Evolutionary conservation across 1,140 invertebrate species (phyloP), one percentile per base, ranked within the genome.

Genomic region (Hycleus cichorii): DNA sequence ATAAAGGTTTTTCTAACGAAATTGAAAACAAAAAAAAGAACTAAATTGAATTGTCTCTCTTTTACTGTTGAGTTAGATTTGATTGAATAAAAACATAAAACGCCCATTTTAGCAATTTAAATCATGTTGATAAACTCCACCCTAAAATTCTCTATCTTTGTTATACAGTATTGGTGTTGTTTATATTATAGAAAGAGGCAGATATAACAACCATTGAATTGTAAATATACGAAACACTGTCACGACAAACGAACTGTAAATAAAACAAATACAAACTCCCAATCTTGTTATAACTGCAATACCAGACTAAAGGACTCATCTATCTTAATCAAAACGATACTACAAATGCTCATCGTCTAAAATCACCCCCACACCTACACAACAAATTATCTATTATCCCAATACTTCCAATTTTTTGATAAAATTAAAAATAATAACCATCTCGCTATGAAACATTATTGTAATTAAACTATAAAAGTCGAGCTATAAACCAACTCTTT

Each of bases 71-170:
- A 63, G 61, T 59, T 60, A 63, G 66, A 66, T 70, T 68, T 69
- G 68, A 71, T 71, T 69, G 66, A 63, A 71, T 69, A 68, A 69
- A 72, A 72, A 63, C 65, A 69, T 71, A 72, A 72, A 72, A 71
- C 71, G 71, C 71, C 71, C 69, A 69, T 71, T 71, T 71, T 70
- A 71, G 71, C 68, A 70, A 72, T 72, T 72, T 72, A 72, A 72
- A 71, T 71, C 68, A 72, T 70, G 60, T 56, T 44, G 49, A 61
- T 52, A 59, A 42, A 57, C 66, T 64, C 63, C 64, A 61, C 61
- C 64, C 42, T 62, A 47, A 51, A 26, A 56, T 59, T 49, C 56
- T 57, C 49, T 42, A 52, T 58, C 58, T 63, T 63, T 64, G 46
- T 63, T 59, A 54, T 4, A 10, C 11, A 42, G 1, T 42, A 8